These are phyloP conservation scores for Piscicola geometra DNA, from an alignment of 2,888 invertebrate genomes.

Conservation along the genomic window DNA sequence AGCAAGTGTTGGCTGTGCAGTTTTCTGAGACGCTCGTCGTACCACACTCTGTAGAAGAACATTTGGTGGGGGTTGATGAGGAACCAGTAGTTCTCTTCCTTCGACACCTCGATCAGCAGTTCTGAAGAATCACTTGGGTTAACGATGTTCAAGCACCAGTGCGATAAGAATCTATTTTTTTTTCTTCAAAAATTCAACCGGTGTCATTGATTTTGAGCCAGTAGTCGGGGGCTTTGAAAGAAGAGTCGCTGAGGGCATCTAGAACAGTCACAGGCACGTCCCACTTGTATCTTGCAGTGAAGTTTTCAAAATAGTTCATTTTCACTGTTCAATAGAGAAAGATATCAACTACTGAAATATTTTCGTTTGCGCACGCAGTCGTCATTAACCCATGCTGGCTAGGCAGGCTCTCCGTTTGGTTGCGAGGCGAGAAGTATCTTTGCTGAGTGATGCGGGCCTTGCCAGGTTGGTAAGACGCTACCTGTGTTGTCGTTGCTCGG, in stretches of 20 bases:
- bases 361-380: no score
- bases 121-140: no score
- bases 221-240: constrained; percentile 19
- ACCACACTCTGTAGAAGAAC: constrained; percentile 37
- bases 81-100: constrained; percentile 28
- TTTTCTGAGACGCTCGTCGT: constrained; percentile 21
- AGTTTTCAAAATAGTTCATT: no score
- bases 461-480: neutral
- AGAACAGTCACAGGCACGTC: constrained; percentile 34
- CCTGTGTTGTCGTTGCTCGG: neutral
- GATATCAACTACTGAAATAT: no score
- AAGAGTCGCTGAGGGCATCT: neutral
- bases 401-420: constrained; percentile 3
- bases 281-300: constrained; percentile 32
- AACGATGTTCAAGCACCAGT: no score
- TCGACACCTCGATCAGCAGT: neutral
- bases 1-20: neutral
- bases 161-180: no score
- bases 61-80: constrained; percentile 33
- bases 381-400: constrained; percentile 29
- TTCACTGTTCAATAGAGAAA: no score
- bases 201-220: constrained; percentile 26
- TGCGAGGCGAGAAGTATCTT: constrained; percentile 23
- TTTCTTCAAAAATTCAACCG: no score
- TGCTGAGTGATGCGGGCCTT: constrained; percentile 14